phyloP scores from a whole-genome alignment of 2,888 invertebrate genomes.

The Andrena bicolor region DNA sequence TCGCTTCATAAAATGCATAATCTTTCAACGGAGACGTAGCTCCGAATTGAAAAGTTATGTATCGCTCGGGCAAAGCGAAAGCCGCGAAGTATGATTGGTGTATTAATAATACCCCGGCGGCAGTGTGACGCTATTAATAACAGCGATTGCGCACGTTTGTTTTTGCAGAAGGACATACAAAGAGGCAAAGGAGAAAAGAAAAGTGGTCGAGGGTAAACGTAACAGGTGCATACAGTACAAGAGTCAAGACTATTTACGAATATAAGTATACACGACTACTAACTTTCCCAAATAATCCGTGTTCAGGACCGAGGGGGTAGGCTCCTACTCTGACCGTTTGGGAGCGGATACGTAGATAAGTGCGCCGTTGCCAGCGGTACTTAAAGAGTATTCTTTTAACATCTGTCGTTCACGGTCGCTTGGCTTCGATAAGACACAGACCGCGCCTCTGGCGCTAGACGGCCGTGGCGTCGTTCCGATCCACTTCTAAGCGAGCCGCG shows the following conservation, averaged over 20 bases:
- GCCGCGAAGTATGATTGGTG: background rate
- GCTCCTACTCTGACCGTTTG: background rate
- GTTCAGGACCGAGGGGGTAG: background rate
- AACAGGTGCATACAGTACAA: constrained; percentile 81
- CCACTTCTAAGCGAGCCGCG: constrained; percentile 68
- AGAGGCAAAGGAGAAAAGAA: constrained; percentile 64
- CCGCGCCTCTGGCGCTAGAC: background rate
- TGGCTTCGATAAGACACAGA: constrained; percentile 11
- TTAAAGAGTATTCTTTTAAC: constrained; percentile 72
- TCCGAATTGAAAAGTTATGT: too few species aligned
- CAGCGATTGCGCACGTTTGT: constrained; percentile 41
- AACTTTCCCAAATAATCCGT: constrained; percentile 58
- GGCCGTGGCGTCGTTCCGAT: constrained; percentile 3
- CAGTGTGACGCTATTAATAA: constrained; percentile 41
- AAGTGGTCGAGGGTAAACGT: constrained; percentile 80
- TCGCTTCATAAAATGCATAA: too few species aligned
- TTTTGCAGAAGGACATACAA: constrained; percentile 79
- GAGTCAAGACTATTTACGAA: constrained; percentile 83
- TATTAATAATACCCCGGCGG: background rate
- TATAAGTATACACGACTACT: constrained; percentile 52
- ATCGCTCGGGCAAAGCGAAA: too few species aligned
- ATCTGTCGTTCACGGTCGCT: constrained; percentile 32
- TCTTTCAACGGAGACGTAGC: too few species aligned
- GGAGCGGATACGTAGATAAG: constrained; percentile 25
- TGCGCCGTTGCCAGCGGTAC: constrained; percentile 35